These are phyloP conservation scores for Eulacestoma nigropectus DNA, from an alignment of 2,113 vertebrate species.

Conservation along the genomic window DNA sequence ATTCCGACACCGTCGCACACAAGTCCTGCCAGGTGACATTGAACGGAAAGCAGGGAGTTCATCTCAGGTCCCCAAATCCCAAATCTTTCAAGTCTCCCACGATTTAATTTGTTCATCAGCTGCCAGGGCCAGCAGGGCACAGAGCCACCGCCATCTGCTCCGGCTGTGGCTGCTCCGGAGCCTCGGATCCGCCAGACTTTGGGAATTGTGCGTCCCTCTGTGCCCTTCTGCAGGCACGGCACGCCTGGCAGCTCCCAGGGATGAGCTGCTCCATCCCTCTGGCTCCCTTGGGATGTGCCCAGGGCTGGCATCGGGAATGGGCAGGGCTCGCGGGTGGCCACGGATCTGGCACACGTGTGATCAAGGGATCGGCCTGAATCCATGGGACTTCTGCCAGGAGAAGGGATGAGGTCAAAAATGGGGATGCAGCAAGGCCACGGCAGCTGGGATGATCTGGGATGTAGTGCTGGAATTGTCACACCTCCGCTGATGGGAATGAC, in stretches of 20 bases:
- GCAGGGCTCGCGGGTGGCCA: neutral
- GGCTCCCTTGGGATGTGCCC: neutral
- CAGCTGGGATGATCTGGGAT: neutral
- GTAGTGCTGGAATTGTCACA: neutral
- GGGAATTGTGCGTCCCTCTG: neutral
- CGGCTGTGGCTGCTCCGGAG: neutral
- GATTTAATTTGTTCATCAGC: neutral
- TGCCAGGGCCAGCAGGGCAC: neutral
- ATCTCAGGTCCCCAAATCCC: neutral
- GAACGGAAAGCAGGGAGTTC: neutral
- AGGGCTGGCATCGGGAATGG: neutral
- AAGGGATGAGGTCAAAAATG: neutral
- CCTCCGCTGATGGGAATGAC: neutral
- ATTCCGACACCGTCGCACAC: accelerated
- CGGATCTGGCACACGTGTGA: neutral
- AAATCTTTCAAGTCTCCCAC: neutral
- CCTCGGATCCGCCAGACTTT: neutral
- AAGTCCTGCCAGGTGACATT: neutral
- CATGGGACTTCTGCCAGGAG: neutral
- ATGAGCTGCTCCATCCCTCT: neutral
- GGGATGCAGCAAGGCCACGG: neutral
- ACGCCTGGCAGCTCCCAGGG: neutral
- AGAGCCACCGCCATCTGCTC: neutral
- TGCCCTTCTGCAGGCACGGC: neutral
- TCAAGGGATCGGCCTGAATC: neutral